Evolutionary conservation across 1,140 invertebrate genomes (phyloP).

Genomic region (Adelges cooleyi): DNA sequence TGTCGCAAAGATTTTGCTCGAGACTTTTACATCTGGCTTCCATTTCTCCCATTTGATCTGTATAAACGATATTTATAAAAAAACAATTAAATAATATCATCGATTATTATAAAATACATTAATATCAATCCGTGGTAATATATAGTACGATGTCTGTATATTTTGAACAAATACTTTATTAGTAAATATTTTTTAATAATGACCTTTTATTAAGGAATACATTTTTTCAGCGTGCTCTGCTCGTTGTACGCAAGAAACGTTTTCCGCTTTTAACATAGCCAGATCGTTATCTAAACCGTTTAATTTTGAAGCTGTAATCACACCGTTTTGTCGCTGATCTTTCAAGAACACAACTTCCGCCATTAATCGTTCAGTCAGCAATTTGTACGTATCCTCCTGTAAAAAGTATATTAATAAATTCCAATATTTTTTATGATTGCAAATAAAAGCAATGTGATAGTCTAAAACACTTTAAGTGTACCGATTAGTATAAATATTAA

Average conservation of each 20-base stretch:
- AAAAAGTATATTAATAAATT: too few species aligned
- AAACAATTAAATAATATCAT: too few species aligned
- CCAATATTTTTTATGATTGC: too few species aligned
- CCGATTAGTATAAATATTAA: neutral
- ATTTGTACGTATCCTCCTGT: constrained; percentile 23
- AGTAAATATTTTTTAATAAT: neutral
- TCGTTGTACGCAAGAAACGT: constrained; percentile 6
- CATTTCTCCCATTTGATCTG: constrained; percentile 32
- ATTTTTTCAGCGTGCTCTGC: constrained; percentile 30
- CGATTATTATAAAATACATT: neutral
- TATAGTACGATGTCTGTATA: too few species aligned
- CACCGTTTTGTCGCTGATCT: constrained; percentile 5
- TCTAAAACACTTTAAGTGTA: neutral
- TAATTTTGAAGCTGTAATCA: neutral
- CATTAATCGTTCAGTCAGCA: constrained; percentile 20
- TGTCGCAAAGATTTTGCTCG: constrained; percentile 29
- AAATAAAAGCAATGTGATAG: too few species aligned
- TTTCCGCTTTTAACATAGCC: neutral
- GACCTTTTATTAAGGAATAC: constrained; percentile 31
- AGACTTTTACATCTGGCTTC: constrained; percentile 32
- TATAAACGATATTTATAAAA: neutral
- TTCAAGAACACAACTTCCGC: constrained; percentile 15
- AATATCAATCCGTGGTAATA: neutral
- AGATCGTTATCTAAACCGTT: constrained; percentile 1
- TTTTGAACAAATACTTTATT: neutral